Evolutionary conservation across 2,888 invertebrate species (phyloP), one percentile per base, ranked within the genome.

Genomic region (Taenaris catops): DNA sequence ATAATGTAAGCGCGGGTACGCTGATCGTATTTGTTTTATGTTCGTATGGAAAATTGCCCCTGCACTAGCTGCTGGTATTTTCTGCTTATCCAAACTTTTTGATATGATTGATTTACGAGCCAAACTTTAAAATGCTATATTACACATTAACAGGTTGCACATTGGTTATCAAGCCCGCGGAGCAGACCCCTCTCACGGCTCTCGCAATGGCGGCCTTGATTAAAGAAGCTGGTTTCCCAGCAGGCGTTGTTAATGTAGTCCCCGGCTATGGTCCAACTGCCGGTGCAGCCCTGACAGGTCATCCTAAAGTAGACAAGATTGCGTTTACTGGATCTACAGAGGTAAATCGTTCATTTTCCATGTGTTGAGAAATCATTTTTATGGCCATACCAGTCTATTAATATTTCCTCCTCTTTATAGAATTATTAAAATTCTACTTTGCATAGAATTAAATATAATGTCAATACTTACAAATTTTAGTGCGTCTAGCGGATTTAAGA

Each of bases 151-250:
- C 23, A 86, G 94, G 93, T 51, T 92, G 96, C 66, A 95, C 94
- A 0, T 88, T 97, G 25, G 90, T 98, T 2, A 79, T 98, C 49
- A 98, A 98, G 71, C 96, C 97, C 1, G 98, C 98, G 0, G 98
- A 98, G 67, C 98, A 98, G 73, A 98, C 98, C 0, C 95, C 96
- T 0, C 83, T 98, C 5, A 95, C 97, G 0, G 96, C 98, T 0
- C 81, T 97, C 4, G 96, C 97, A 55, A 78, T 96, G 0, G 98
- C 96, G 1, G 91, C 96, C 41, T 84, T 99, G 32, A 83, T 89
- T 20, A 94, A 93, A 59, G 94, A 98, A 80, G 97, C 95, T 39
- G 97, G 97, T 1, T 95, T 97, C 56, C 98, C 97, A 0, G 89
- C 93, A 11, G 98, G 98, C 12, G 98, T 98, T 0, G 75, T 98